Percentiles rank a stretch among this genome's conserved stretches.
These are phyloP conservation scores for Myotis daubentonii DNA, from an alignment of 2,797 vertebrate genomes.

Conservation along the genomic window DNA sequence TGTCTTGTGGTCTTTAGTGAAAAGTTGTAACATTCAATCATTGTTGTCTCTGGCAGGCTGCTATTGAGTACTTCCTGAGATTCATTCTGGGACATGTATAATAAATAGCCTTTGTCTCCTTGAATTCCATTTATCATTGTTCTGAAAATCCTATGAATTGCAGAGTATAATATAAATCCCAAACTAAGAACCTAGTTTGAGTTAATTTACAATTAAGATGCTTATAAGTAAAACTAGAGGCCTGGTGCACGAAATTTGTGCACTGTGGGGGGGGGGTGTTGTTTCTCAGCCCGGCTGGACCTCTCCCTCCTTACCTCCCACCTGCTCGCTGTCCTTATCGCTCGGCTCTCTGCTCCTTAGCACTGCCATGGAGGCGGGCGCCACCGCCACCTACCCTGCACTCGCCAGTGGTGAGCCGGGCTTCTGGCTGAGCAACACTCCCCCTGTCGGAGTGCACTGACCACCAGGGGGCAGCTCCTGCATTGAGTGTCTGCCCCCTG, in stretches of 20 bases:
- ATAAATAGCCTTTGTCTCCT: background rate
- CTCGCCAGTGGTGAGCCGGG: too few species aligned
- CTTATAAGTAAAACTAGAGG: background rate
- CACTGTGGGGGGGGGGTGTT: too few species aligned
- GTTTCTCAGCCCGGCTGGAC: too few species aligned
- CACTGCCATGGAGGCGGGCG: rapidly evolving
- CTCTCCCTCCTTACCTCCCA: too few species aligned
- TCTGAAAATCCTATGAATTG: slow-evolving; percentile 37
- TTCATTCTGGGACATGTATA: background rate
- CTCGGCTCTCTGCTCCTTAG: too few species aligned
- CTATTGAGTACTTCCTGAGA: background rate
- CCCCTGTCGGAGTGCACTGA: too few species aligned
- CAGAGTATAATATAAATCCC: background rate
- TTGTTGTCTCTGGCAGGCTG: background rate
- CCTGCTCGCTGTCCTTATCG: too few species aligned
- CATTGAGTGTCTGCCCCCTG: too few species aligned
- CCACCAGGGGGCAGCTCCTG: too few species aligned
- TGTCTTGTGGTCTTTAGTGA: slow-evolving; percentile 21
- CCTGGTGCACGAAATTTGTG: too few species aligned
- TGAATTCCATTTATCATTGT: slow-evolving; percentile 30
- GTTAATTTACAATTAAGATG: slow-evolving; percentile 36
- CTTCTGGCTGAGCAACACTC: too few species aligned
- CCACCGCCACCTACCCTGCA: too few species aligned
- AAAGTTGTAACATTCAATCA: background rate
- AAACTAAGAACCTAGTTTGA: slow-evolving; percentile 26